Conservation (phyloP, 1,140 invertebrate genomes). For the Atta colombica region DNA sequence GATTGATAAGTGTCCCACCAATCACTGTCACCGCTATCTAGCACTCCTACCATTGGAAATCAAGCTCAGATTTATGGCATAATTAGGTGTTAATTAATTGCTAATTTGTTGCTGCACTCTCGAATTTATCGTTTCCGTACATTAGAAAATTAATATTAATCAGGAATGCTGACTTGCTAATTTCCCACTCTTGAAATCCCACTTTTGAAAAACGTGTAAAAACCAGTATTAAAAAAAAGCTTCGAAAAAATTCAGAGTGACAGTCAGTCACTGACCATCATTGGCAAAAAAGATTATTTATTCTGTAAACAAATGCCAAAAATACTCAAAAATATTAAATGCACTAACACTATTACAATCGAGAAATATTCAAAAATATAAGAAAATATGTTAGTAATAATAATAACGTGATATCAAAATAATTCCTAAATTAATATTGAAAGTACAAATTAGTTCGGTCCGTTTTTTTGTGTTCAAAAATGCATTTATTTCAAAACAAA, state of each 20-base stretch:
- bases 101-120: conserved; percentile 11
- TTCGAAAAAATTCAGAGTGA: no score
- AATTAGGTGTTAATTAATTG: conserved; percentile 25
- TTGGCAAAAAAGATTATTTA: background rate
- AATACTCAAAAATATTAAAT: no score
- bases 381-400: background rate
- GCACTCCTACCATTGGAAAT: background rate
- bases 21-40: conserved; percentile 23
- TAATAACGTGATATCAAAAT: background rate
- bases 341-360: background rate
- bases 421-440: background rate
- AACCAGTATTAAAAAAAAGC: no score
- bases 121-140: background rate
- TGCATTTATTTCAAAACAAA: no score
- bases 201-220: background rate
- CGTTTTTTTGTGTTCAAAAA: no score
- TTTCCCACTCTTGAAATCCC: background rate
- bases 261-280: no score
- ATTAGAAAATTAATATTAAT: conserved; percentile 8
- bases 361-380: background rate
- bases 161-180: background rate
- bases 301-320: background rate
- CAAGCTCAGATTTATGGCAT: background rate
- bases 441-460: no score
- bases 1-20: conserved; percentile 56